Evolutionary conservation across 2,888 invertebrate genomes (phyloP), one percentile per base, ranked within the genome.

Genomic region (Drosophila koepferae): DNA sequence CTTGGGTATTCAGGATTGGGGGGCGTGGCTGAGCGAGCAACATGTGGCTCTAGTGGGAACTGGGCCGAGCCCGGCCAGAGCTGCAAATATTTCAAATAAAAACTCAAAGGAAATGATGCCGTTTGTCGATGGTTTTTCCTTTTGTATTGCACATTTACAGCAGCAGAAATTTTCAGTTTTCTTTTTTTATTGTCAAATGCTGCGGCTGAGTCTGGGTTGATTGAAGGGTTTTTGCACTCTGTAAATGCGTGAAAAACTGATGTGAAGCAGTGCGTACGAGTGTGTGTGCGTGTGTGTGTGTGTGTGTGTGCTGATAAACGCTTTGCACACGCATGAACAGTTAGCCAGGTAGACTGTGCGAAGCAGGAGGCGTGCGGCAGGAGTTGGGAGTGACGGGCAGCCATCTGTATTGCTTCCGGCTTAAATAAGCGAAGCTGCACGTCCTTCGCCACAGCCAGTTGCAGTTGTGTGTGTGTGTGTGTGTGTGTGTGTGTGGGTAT

Each of bases 291-390:
- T 61, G 53, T 36, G 61, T 65, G 70, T 58, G 61, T 41, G 44
- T 54, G 48, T 51, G 60, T 41, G 46, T 53, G 49, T 59, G 55
- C 61, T 72, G 83, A 81, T 84, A 84, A 83, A 79, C 64, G 64
- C 61, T 55, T 70, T 18, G 56, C 65, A 69, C 72, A 69, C 51
- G 36, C 71, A 36, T 38, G 28, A 65, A 48, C 58, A 53, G 60
- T 44, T 64, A 51, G 41, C 18, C 41, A 28, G 20, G n/a, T 14
- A 41, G 59, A 51, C 34, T 18, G 18, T n/a, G 31, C 2, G 3
- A 16, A 9, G 23, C 2, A 3, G 14, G 5, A 10, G 20, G 12
- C 41, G 10, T 4, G 3, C 1, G 8, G n/a, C 23, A 16, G 38
- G 38, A 0, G 38, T 2, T 5, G 38, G 38, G 6, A 14, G 38